Evolutionary conservation across 1,140 invertebrate species (phyloP).

Genomic region (Drosophila baimaii): DNA sequence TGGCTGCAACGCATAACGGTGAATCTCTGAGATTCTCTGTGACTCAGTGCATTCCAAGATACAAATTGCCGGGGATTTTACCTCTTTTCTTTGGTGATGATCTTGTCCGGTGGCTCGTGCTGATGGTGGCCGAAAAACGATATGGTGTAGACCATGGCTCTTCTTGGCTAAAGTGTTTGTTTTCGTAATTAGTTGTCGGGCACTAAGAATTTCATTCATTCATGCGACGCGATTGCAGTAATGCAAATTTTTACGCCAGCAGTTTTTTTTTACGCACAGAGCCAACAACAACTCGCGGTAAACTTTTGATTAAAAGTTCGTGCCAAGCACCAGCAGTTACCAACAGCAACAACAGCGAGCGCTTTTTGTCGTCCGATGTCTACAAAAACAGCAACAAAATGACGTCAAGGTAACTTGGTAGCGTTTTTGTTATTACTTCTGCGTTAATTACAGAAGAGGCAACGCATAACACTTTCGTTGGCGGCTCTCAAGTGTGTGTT

Average conservation of each 20-base stretch:
- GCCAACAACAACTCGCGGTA: constrained; percentile 33
- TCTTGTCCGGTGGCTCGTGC: constrained; percentile 79
- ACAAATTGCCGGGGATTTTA: constrained; percentile 45
- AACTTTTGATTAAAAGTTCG: constrained; percentile 71
- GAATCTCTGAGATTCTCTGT: constrained; percentile 32
- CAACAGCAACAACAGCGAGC: constrained; percentile 46
- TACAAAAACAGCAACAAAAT: constrained; percentile 55
- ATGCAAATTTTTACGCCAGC: constrained; percentile 73
- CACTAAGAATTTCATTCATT: constrained; percentile 71
- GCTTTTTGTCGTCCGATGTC: constrained; percentile 62
- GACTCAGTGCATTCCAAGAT: constrained; percentile 40
- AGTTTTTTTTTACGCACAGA: constrained; percentile 58
- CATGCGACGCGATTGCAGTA: constrained; percentile 62
- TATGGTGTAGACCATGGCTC: constrained; percentile 80
- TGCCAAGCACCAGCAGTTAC: constrained; percentile 76
- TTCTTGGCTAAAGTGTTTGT: constrained; percentile 56
- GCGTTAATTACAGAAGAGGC: constrained; percentile 63
- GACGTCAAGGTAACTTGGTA: constrained; percentile 78
- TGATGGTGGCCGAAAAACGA: constrained; percentile 73
- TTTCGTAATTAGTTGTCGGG: constrained; percentile 66
- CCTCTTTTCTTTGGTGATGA: constrained; percentile 73
- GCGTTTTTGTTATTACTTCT: constrained; percentile 36
- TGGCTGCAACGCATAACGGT: constrained; percentile 27
- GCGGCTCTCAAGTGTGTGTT: constrained; percentile 37
- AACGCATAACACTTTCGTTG: constrained; percentile 72